Evolutionary conservation across 2,888 invertebrate genomes (phyloP), one percentile per base, ranked within the genome.

Genomic region (Lutraria lutraria): DNA sequence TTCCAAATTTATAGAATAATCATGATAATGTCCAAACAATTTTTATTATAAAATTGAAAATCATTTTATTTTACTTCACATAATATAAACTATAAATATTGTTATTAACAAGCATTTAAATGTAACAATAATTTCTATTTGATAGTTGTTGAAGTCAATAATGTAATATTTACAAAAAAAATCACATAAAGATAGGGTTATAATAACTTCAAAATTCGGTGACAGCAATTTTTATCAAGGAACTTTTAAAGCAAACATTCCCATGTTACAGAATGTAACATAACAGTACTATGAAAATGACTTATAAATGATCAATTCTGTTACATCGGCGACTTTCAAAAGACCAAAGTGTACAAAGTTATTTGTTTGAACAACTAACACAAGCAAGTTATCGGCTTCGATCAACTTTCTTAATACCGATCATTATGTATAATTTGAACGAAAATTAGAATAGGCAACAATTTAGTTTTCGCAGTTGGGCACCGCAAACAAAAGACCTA

Each of bases 401-500:
- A 76, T 76, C 76, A 76, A 76, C 76, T 76, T 76, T 76, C 76
- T 34, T 76, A 34, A 34, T 34, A 76, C 15, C 43, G 43, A 79
- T 88, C 81, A 88, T 84, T 88, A 84, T 84, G 31, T 60, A 80
- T 68, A 85, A 81, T 84, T 88, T 88, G 84, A 81, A 88, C 84
- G 88, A 88, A 81, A 76, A 76, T 76, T 34, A 76, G 76, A 34
- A 76, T 76, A 31, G 34, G 76, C 76, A 76, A 76, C 76, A 76
- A 76, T 34, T 76, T 85, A 85, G 87, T 89, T 89, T 89, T 87
- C 85, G 63, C 87, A 85, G 89, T 82, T 87, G 63, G 84, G 53
- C 29, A 87, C 85, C 60, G 60, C 43, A 29, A 79, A 84, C 88
- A 88, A 85, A 43, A 12, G 60, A 81, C 25, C 34, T 84, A 83